Evolutionary conservation across 2,797 vertebrate species (phyloP).

Genomic region (Moxostoma hubbsi): DNA sequence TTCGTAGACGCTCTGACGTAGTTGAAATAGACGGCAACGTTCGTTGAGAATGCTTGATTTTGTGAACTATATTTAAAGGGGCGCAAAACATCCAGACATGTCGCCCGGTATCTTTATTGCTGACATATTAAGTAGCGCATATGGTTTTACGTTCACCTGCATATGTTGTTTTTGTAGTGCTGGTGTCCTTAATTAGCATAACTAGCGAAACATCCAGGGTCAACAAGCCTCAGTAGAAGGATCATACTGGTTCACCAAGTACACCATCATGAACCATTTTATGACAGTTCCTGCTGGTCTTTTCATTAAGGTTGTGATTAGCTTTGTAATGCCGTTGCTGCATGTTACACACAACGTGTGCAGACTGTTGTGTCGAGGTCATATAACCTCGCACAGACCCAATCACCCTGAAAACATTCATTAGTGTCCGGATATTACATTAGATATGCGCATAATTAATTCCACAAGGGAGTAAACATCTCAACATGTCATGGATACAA

Average conservation of each 20-base stretch:
- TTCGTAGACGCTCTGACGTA: no score
- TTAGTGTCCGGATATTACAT: neutral
- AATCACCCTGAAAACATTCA: neutral
- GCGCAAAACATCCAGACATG: no score
- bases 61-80: no score
- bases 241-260: neutral
- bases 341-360: neutral
- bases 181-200: no score
- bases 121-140: no score
- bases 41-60: no score
- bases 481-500: conserved; percentile 32
- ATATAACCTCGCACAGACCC: neutral
- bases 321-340: neutral
- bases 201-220: no score
- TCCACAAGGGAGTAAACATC: neutral
- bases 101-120: no score
- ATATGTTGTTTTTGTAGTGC: no score
- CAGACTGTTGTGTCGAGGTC: neutral
- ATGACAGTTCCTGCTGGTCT: neutral
- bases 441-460: conserved; percentile 42
- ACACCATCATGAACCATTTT: neutral
- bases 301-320: neutral
- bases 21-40: no score
- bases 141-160: no score
- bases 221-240: no score